Conservation (phyloP, 1,140 invertebrate species). For the Bicyclus anynana region DNA sequence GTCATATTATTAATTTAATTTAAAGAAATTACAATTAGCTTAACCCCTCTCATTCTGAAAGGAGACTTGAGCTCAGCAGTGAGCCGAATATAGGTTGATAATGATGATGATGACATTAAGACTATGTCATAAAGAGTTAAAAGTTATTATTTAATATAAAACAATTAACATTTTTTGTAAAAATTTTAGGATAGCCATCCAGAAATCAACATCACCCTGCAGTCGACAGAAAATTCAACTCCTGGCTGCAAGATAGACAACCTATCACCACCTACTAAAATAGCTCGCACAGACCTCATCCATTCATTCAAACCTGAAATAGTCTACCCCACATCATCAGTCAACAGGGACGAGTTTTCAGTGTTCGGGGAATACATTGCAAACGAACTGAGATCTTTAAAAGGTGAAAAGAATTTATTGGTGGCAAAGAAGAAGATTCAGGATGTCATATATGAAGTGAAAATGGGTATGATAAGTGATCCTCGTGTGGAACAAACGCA, state of each 20-base stretch:
- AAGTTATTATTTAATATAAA: too few species aligned
- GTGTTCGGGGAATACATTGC: slow-evolving; percentile 70
- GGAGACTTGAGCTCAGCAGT: too few species aligned
- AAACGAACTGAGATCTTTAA: slow-evolving; percentile 62
- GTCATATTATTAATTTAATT: too few species aligned
- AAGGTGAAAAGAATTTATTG: slow-evolving; percentile 64
- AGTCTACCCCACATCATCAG: slow-evolving; percentile 29
- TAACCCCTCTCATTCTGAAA: too few species aligned
- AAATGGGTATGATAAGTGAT: slow-evolving; percentile 67
- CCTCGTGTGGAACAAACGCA: slow-evolving; percentile 38
- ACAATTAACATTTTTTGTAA: background rate
- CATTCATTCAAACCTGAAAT: slow-evolving; percentile 45
- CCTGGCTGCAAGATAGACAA: slow-evolving; percentile 47
- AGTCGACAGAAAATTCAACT: slow-evolving; percentile 26
- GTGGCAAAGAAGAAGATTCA: slow-evolving; percentile 71
- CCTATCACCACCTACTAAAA: slow-evolving; percentile 50
- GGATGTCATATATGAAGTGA: slow-evolving; percentile 72
- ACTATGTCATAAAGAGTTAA: background rate
- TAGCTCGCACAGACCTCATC: slow-evolving; percentile 46
- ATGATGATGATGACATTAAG: too few species aligned
- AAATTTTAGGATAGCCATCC: slow-evolving; percentile 29
- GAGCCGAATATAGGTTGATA: too few species aligned
- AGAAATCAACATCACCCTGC: slow-evolving; percentile 39
- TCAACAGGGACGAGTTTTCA: slow-evolving; percentile 61
- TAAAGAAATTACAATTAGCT: too few species aligned